phyloP scores from a whole-genome alignment of 2,888 invertebrate genomes.

The Cotesia congregata region DNA sequence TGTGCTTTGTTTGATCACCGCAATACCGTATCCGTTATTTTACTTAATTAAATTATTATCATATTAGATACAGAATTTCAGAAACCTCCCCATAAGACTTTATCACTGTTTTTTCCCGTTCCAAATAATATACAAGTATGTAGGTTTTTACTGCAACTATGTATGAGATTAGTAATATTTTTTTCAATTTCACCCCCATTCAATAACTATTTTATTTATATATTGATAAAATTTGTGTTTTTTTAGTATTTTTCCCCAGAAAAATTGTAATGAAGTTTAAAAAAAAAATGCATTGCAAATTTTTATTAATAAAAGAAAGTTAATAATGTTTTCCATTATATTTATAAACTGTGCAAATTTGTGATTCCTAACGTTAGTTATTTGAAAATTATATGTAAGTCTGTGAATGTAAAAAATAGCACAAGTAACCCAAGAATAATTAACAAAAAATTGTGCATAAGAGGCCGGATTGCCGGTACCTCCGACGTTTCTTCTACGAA shows the following conservation, averaged over 20 bases:
- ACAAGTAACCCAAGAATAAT: conserved; percentile 3
- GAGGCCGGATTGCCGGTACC: conserved; percentile 73
- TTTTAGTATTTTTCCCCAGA: neutral
- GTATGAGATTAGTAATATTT: neutral
- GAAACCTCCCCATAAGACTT: neutral
- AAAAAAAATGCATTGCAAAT: neutral
- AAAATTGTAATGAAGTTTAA: neutral
- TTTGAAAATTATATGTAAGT: neutral
- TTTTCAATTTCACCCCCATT: neutral
- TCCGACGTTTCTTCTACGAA: conserved; percentile 93
- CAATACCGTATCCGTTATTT: neutral
- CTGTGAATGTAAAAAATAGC: conserved; percentile 31
- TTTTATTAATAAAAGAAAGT: conserved; percentile 3
- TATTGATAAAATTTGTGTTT: neutral
- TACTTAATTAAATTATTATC: neutral
- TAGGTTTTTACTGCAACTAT: neutral
- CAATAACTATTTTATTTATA: neutral
- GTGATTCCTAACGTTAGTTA: neutral
- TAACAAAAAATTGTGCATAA: conserved; percentile 39
- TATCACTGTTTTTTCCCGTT: neutral
- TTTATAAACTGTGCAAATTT: neutral
- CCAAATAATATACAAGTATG: neutral
- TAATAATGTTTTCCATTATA: neutral
- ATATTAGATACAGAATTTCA: neutral
- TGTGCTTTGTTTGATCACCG: neutral